These are phyloP conservation scores for Melieria crassipennis DNA, from an alignment of 2,888 invertebrate species.

Conservation along the genomic window DNA sequence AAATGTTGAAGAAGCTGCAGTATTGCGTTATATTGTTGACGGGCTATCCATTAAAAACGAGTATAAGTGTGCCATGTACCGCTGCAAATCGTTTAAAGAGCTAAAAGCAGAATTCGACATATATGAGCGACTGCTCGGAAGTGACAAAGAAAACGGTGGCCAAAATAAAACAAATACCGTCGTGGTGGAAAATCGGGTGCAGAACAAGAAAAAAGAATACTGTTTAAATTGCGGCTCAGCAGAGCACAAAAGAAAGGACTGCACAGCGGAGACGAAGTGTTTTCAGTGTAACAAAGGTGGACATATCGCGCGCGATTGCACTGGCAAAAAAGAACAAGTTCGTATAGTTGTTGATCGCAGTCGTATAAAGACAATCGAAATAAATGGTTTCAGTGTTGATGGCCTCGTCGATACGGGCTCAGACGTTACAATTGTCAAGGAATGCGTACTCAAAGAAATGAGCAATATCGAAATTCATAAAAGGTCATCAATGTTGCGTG, in stretches of 20 bases:
- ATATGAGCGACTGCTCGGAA: constrained; percentile 12
- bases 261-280: constrained; percentile 26
- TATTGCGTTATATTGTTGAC: constrained; percentile 36
- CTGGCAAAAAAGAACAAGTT: background rate
- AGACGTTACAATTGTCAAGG: constrained; percentile 14
- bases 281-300: constrained; percentile 21
- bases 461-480: background rate
- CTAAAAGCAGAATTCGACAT: constrained; percentile 31
- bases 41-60: constrained; percentile 33
- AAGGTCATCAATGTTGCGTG: background rate
- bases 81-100: constrained; percentile 32
- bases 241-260: constrained; percentile 28
- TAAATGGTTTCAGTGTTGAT: background rate
- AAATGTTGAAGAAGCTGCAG: constrained; percentile 19
- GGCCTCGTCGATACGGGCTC: constrained; percentile 25
- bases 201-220: constrained; percentile 12
- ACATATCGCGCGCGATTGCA: constrained; percentile 19
- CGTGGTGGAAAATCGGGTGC: background rate
- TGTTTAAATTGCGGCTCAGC: constrained; percentile 30
- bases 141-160: constrained; percentile 4
- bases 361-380: background rate
- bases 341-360: background rate
- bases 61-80: constrained; percentile 32
- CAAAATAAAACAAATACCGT: background rate
- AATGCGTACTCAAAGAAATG: constrained; percentile 5